phyloP scores from a whole-genome alignment of 2,888 invertebrate genomes.

The Coelinius sp. region DNA sequence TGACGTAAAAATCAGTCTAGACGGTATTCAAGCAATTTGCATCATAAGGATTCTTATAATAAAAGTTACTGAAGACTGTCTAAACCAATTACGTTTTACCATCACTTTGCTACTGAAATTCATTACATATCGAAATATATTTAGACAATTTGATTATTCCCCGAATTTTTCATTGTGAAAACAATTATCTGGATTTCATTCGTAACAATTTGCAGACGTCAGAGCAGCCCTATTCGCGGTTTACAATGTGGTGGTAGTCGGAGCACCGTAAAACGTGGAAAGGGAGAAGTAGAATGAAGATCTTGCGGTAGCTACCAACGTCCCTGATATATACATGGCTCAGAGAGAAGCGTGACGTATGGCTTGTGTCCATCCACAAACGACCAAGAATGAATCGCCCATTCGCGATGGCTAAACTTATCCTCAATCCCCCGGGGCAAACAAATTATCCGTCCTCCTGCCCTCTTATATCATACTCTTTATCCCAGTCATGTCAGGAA shows the following conservation, averaged over 20 bases:
- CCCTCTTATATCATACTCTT: not conserved
- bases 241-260: constrained; percentile 9
- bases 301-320: constrained; percentile 21
- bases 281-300: not conserved
- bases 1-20: too few species aligned
- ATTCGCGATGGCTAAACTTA: constrained; percentile 31
- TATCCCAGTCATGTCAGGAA: not conserved
- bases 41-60: too few species aligned
- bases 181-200: not conserved
- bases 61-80: too few species aligned
- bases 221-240: constrained; percentile 3
- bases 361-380: constrained; percentile 40
- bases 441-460: constrained; percentile 39
- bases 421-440: constrained; percentile 43
- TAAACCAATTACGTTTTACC: too few species aligned
- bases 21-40: too few species aligned
- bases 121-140: too few species aligned
- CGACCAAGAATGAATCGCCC: constrained; percentile 45
- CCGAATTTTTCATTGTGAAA: not conserved
- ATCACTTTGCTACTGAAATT: too few species aligned
- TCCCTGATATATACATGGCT: constrained; percentile 29
- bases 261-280: not conserved
- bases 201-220: constrained; percentile 9
- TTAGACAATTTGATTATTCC: not conserved
- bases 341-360: constrained; percentile 41